phyloP scores from a whole-genome alignment of 1,140 invertebrate genomes.

The Ooceraea biroi region DNA sequence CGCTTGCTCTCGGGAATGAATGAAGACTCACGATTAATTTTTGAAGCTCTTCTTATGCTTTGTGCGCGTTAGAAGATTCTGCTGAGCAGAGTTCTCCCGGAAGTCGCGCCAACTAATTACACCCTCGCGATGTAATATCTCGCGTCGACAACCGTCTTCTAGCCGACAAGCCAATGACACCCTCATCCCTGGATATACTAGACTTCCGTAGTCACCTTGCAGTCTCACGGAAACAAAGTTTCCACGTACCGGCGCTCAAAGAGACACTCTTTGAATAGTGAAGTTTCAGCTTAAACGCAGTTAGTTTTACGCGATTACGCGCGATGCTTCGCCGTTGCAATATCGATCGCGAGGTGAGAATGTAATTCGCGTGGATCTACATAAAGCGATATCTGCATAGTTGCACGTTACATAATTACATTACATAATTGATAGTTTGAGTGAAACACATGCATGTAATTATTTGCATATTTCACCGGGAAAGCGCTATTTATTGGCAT shows the following conservation, averaged over 20 bases:
- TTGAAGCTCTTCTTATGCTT: not conserved
- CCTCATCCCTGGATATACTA: not conserved
- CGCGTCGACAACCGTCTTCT: not conserved
- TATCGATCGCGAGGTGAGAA: not conserved
- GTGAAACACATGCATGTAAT: not conserved
- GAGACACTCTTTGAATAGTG: not conserved
- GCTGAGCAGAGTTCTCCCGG: not conserved
- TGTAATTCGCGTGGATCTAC: not conserved
- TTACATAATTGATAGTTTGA: conserved; percentile 20
- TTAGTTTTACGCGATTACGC: conserved; percentile 1
- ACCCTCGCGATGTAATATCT: conserved; percentile 15
- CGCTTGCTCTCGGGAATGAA: not conserved
- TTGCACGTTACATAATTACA: too few species aligned
- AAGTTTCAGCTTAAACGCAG: not conserved
- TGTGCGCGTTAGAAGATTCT: conserved; percentile 32
- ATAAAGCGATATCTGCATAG: not conserved
- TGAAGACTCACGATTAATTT: conserved; percentile 30
- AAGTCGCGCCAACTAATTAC: conserved; percentile 32
- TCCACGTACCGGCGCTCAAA: not conserved
- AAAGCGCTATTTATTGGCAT: not conserved
- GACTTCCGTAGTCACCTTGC: conserved; percentile 15
- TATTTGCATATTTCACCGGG: not conserved
- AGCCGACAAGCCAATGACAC: not conserved
- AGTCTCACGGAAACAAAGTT: not conserved
- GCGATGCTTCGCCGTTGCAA: not conserved